Conservation (phyloP, 2,888 invertebrate genomes). For the Nemoura dubitans region DNA sequence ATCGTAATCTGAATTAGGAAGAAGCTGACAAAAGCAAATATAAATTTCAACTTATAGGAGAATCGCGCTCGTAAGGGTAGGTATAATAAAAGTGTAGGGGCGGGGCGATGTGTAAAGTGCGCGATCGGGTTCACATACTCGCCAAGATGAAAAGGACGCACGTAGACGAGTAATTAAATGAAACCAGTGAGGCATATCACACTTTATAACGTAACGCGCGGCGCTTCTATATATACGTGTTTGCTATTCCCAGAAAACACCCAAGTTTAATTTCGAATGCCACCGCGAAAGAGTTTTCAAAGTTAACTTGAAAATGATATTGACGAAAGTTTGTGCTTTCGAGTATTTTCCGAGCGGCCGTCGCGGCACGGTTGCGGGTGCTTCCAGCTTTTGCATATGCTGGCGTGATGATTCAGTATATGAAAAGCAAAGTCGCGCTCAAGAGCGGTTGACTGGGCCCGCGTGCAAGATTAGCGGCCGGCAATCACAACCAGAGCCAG, state of each 20-base stretch:
- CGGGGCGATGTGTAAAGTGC: not conserved
- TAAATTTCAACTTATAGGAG: not conserved
- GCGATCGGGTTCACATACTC: not conserved
- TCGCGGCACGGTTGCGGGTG: too few relatives aligned
- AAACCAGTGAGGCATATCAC: not conserved
- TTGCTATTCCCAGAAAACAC: not conserved
- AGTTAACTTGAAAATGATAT: slow-evolving; percentile 1
- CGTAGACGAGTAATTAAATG: not conserved
- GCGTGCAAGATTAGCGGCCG: not conserved
- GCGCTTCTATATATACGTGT: not conserved
- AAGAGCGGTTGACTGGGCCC: not conserved
- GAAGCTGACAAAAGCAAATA: slow-evolving; percentile 1
- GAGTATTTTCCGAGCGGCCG: not conserved
- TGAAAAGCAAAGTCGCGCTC: not conserved
- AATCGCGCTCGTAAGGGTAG: not conserved
- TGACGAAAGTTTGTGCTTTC: not conserved
- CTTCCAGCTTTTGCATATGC: not conserved
- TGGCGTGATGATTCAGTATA: not conserved
- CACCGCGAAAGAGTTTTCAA: not conserved
- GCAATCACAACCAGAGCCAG: not conserved
- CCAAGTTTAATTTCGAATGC: not conserved
- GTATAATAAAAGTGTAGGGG: not conserved
- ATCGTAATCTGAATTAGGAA: not conserved
- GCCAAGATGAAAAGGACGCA: not conserved
- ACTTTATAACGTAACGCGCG: not conserved